Evolutionary conservation across 2,797 vertebrate species (phyloP).

Genomic region (Carcharodon carcharias): DNA sequence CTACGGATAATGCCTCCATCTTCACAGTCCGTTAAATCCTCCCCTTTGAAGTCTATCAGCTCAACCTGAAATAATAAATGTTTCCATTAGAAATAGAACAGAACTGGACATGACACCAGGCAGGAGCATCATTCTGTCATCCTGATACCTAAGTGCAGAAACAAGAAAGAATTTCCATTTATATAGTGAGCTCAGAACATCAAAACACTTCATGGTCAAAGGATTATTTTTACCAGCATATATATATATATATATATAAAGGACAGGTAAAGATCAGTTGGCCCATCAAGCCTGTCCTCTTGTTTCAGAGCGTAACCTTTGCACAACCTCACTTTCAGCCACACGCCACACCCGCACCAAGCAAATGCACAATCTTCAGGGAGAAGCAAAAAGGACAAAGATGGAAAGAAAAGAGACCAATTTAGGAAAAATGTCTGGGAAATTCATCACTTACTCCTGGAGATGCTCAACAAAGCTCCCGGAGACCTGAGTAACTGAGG

Average conservation of each 20-base stretch:
- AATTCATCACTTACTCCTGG: background rate
- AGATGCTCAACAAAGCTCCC: background rate
- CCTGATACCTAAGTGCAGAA: too few species aligned
- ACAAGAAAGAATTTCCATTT: background rate
- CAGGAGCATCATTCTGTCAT: background rate
- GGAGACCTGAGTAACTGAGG: background rate
- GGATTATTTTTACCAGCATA: background rate
- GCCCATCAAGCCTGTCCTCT: background rate
- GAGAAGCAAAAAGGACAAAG: background rate
- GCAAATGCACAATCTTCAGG: background rate
- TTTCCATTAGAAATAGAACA: background rate
- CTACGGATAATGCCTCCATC: slow-evolving; percentile 81
- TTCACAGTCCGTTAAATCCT: slow-evolving; percentile 66
- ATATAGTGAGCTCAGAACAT: background rate
- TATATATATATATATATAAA: background rate
- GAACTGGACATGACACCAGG: background rate
- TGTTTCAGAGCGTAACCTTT: background rate
- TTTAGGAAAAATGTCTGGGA: background rate
- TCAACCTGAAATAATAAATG: slow-evolving; percentile 54
- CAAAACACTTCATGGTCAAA: background rate
- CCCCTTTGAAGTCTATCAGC: slow-evolving; percentile 82
- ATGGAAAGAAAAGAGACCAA: background rate
- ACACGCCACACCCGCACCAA: background rate
- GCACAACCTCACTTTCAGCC: background rate
- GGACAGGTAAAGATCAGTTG: background rate